Evolutionary conservation across 2,888 invertebrate species (phyloP), one percentile per base, ranked within the genome.

Genomic region (Hyposoter dolosus): DNA sequence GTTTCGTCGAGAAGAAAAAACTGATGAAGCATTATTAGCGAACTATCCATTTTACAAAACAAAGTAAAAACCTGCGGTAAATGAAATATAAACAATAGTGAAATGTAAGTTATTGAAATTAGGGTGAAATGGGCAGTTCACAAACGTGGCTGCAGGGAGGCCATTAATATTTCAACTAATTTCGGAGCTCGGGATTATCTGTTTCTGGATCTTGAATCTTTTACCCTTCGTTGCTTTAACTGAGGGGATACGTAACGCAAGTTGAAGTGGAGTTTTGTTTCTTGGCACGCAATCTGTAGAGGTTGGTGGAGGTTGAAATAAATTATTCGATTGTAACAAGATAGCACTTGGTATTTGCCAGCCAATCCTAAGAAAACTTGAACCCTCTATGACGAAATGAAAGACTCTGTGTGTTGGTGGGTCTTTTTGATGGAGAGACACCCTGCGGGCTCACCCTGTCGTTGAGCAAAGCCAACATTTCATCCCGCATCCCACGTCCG

Each of bases 201-300:
- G 15, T 19, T 19, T 56, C 19, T 12, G 3, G 17, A 74, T 74
- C 56, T 40, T 40, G 15, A 74, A 74, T 50, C n/a, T 56, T 40
- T 56, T 53, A 10, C 40, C 56, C 19, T 74, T 19, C 19, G 7
- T 5, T 53, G 15, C 40, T 40, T 19, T 15, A 19, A 19, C 19
- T 5, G 53, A 56, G 23, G 56, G 40, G n/a, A 32, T 32, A 12
- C 23, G 40, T 19, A 12, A 28, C 9, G 9, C 45, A 32, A 56
- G 53, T 56, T 35, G 19, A 35, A 32, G 17, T 17, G 12, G 43
- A 35, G 23, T 28, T 17, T 28, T 50, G 35, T 56, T 76, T 69
- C 23, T 35, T 66, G 56, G 69, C 82, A 76, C 82, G 69, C 75
- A 69, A 69, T 63, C 47, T 66, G 43, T 40, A 47, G 7, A 69